These are phyloP conservation scores for Notolepis coatsorum DNA, from an alignment of 2,797 vertebrate species.

Conservation along the genomic window DNA sequence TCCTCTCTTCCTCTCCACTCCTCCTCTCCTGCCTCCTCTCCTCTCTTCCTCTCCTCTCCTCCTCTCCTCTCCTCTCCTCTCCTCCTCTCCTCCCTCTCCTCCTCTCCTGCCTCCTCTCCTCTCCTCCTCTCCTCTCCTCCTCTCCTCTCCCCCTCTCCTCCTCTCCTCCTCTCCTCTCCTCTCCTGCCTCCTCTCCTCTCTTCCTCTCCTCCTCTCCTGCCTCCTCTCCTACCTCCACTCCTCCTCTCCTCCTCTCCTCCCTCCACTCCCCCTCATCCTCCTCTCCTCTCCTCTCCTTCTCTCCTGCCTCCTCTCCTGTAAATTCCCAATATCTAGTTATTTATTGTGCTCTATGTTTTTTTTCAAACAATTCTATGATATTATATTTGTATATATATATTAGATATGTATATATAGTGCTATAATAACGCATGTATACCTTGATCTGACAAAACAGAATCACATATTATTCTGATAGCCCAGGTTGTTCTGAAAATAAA, in stretches of 20 bases:
- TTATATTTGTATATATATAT: not conserved
- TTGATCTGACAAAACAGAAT: too few species aligned
- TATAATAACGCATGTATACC: too few species aligned
- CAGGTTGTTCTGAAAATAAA: too few species aligned
- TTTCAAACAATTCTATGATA: conserved; percentile 11
- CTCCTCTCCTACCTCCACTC: too few species aligned
- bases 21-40: conserved; percentile 5
- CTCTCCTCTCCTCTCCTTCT: not conserved
- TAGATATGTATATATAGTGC: not conserved
- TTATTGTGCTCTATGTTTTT: not conserved
- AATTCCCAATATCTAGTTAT: not conserved
- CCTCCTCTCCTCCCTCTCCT: not conserved
- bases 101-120: conserved; percentile 27
- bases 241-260: too few species aligned
- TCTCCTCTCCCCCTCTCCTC: conserved; percentile 40
- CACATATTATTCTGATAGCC: too few species aligned
- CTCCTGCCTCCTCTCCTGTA: not conserved
- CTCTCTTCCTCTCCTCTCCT: not conserved
- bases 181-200: conserved; percentile 20
- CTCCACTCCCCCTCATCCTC: too few species aligned
- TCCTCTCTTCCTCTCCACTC: not conserved
- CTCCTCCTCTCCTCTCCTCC: conserved; percentile 15
- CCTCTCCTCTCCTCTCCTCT: not conserved
- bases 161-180: conserved; percentile 25
- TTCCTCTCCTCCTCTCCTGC: not conserved